Evolutionary conservation across 1,140 invertebrate species (phyloP).

Genomic region (Drosophila kepulauana): DNA sequence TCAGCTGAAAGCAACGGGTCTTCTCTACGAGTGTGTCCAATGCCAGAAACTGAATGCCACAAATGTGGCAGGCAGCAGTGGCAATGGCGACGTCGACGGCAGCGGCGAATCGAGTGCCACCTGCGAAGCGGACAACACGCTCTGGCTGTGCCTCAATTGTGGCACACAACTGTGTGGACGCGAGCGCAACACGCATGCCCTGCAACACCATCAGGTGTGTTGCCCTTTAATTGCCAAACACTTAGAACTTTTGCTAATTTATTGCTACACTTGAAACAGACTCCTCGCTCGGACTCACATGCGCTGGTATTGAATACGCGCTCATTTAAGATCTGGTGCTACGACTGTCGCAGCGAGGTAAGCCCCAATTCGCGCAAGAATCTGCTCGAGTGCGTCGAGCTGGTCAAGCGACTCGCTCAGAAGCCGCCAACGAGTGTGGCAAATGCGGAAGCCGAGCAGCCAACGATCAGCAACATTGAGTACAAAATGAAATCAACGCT

Average conservation of each 20-base stretch:
- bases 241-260: neutral
- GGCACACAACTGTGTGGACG: constrained; percentile 92
- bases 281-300: constrained; percentile 91
- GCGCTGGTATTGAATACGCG: constrained; percentile 90
- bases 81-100: no score
- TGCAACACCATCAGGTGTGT: constrained; percentile 89
- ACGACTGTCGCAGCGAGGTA: constrained; percentile 88
- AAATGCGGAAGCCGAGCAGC: constrained; percentile 15
- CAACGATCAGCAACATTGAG: constrained; percentile 62
- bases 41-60: constrained; percentile 84
- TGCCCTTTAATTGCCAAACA: neutral
- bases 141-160: constrained; percentile 91
- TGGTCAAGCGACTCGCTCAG: constrained; percentile 87
- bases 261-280: constrained; percentile 70
- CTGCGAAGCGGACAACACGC: constrained; percentile 87
- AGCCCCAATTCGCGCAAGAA: constrained; percentile 87
- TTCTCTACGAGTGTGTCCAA: constrained; percentile 87
- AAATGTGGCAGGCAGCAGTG: neutral
- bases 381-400: constrained; percentile 88
- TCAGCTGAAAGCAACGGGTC: constrained; percentile 86
- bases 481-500: constrained; percentile 59
- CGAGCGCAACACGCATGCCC: constrained; percentile 89
- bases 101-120: constrained; percentile 25
- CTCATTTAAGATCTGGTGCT: constrained; percentile 91
- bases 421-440: constrained; percentile 56